Base-by-base conservation (phyloP, 1,140 invertebrate species). In the Globodera rostochiensis region DNA sequence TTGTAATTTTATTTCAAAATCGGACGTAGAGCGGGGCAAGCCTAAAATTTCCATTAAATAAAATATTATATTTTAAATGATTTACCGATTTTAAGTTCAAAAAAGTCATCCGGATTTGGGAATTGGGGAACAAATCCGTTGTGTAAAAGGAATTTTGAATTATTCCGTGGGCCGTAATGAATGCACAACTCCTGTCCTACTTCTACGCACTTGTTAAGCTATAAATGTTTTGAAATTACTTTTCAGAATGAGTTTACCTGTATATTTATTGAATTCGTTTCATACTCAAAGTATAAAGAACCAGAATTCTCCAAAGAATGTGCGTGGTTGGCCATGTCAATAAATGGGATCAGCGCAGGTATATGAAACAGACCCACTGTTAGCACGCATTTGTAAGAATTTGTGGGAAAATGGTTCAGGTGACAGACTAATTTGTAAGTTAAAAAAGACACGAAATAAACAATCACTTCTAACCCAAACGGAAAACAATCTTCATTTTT, bases 71-170 rank as follows among this genome's bases (percentile, higher is more conserved):
- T 5, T 67, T 60, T 85, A 45, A 21, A 75, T 50, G 7, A 82
- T 82, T 83, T 36, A 86, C 84, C 86, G 8, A 86, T 25, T 77
- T 87, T 88, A n/a, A 86, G 49, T 49, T 86, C 84, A 50, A 79
- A 86, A 49, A 67, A 25, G 67, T 87, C 74, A n/a, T 77, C 70
- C 9, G 84, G 81, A 73, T 86, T 86, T 15, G 73, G n/a, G 19
- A 57, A 53, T 8, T 36, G 19, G 5, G 85, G 85, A 21, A 86
- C 86, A 50, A 86, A 86, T 19, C 85, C 85, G 71, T 87, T 86
- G 82, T 86, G 86, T 9, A 87, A 67, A 15, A 86, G 81, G 36
- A 85, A 85, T 46, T 86, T 82, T 0, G 69, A 8, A 71, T 86
- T 86, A 7, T 66, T 82, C 69, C 86, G 84, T 47, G 13, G 46